Conservation (phyloP, 2,888 invertebrate species). For the Ormyrus pomaceus region DNA sequence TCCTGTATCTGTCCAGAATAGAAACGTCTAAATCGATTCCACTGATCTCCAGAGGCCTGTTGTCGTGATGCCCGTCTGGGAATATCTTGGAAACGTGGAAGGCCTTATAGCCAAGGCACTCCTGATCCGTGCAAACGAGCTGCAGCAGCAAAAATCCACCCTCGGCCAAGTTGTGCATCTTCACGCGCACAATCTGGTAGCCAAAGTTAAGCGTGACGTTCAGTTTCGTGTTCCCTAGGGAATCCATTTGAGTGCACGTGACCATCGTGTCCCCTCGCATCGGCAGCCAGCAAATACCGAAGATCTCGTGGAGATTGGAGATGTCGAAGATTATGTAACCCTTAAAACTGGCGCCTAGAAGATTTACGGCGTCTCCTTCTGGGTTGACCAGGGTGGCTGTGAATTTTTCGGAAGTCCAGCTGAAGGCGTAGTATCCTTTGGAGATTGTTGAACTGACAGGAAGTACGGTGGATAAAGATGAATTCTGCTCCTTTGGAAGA, state of each 20-base stretch:
- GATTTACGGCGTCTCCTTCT: not conserved
- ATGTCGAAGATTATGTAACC: conserved; percentile 11
- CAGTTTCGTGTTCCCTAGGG: not conserved
- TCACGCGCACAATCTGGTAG: not conserved
- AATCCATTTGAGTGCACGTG: conserved; percentile 7
- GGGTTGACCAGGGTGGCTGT: not conserved
- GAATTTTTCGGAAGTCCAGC: not conserved
- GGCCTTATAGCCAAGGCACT: conserved; percentile 17
- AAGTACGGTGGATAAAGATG: not conserved
- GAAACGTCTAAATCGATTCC: conserved; percentile 2
- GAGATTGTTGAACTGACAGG: not conserved
- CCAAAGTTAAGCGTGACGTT: conserved; percentile 19
- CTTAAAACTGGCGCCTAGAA: not conserved
- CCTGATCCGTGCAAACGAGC: conserved; percentile 12
- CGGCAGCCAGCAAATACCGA: conserved; percentile 23
- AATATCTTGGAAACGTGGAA: conserved; percentile 2
- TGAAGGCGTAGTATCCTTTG: conserved; percentile 15
- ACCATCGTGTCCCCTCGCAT: conserved; percentile 7
- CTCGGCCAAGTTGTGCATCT: not conserved
- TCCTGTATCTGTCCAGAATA: conserved; percentile 17
- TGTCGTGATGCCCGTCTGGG: conserved; percentile 6
- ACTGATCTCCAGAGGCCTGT: conserved; percentile 18
- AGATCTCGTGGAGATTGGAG: not conserved
- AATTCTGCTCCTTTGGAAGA: not conserved
- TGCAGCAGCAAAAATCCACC: conserved; percentile 33